Conservation (phyloP, 2,888 invertebrate species). For the Hesperia comma region DNA sequence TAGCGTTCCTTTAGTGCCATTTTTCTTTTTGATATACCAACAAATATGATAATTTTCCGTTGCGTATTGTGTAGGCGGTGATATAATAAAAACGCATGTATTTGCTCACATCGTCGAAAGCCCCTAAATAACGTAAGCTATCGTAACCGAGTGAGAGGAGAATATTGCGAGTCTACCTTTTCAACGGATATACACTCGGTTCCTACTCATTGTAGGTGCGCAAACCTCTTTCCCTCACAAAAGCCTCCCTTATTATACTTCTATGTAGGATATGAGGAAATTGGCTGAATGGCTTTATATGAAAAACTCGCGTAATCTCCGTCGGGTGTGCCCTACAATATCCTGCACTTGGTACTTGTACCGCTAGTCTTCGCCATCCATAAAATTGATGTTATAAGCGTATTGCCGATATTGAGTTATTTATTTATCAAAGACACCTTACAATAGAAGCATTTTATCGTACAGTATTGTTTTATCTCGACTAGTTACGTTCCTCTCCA, state of each 20-base stretch:
- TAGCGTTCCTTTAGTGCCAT: background rate
- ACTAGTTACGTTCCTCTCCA: no score
- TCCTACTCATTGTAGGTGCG: conserved; percentile 75
- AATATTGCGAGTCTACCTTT: conserved; percentile 67
- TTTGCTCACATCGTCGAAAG: conserved; percentile 65
- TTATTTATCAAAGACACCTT: background rate
- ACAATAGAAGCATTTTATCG: no score
- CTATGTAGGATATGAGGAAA: conserved; percentile 81
- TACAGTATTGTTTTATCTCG: no score
- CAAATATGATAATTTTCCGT: conserved; percentile 19
- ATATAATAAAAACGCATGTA: conserved; percentile 45
- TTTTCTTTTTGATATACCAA: background rate
- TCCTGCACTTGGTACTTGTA: conserved; percentile 68
- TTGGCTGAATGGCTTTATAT: conserved; percentile 82
- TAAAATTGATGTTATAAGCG: conserved; percentile 52
- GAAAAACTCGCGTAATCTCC: conserved; percentile 81
- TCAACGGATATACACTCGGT: conserved; percentile 64
- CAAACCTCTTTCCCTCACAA: conserved; percentile 78
- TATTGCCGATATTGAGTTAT: conserved; percentile 14
- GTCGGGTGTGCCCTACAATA: conserved; percentile 73
- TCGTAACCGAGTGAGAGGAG: conserved; percentile 61
- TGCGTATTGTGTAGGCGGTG: conserved; percentile 39
- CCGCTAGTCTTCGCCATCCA: conserved; percentile 46
- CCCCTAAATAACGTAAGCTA: conserved; percentile 67
- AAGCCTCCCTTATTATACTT: conserved; percentile 81